Evolutionary conservation across 92 coral and sea anemone species (phyloP), one percentile per base, ranked within the genome.

Genomic region (Meandrina meandrites): DNA sequence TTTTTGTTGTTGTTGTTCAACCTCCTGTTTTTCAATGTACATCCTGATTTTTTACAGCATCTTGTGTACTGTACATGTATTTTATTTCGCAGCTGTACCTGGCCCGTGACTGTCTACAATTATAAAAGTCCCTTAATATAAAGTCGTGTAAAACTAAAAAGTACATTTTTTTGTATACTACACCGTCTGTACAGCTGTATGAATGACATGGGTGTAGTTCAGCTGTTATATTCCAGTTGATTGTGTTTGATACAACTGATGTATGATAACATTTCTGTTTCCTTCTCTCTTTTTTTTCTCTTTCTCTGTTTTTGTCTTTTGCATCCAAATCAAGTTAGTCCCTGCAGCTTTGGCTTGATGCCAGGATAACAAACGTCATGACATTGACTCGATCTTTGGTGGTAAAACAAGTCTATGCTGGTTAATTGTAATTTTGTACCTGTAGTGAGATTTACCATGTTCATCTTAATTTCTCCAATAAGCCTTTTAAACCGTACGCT

Each of bases 261-360:
- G 80, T 69, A 84, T 91, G 89, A 89, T 94, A 94, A 94, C 98
- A 47, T 57, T 89, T 90, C 89, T 92, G 77, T 93, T 93, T 89
- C 88, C 90, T 93, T 87, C 90, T 88, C 75, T 89, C 82, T 92
- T 48, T 92, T 94, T 92, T 93, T 84, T 87, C 85, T 79, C 90
- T 89, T 87, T 89, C 89, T 92, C 91, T 92, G 91, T 94, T 93
- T 89, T 90, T 94, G 88, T 91, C 92, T 86, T 90, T 89, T 91
- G 92, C 96, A 93, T 93, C 93, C 90, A 91, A 91, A 92, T 70
- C 98, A 94, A 83, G 93, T 89, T 84, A 90, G 89, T 84, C 86
- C 88, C 86, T 85, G 90, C 89, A 85, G 89, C 89, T 86, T 79
- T 87, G 89, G 93, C 89, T 92, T 79, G 89, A 80, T 79, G 89